These are phyloP conservation scores for Glareola pratincola DNA, from an alignment of 2,113 vertebrate genomes.

Conservation along the genomic window DNA sequence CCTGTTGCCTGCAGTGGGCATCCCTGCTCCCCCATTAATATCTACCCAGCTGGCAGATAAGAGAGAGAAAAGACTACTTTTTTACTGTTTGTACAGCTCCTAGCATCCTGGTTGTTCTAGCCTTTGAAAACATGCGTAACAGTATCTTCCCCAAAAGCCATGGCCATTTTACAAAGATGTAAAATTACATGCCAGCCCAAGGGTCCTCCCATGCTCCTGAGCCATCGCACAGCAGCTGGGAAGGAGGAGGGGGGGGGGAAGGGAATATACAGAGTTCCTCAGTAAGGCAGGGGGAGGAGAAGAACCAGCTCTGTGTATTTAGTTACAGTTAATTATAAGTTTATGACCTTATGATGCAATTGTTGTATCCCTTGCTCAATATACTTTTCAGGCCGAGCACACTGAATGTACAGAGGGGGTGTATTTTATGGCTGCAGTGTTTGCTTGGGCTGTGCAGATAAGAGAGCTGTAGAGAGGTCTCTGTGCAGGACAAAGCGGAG, in stretches of 20 bases:
- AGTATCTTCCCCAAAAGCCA: background rate
- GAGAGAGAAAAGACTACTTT: background rate
- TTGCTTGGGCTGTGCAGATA: constrained; percentile 32
- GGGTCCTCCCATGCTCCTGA: background rate
- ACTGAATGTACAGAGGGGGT: background rate
- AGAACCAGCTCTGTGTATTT: constrained; percentile 21
- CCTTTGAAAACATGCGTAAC: background rate
- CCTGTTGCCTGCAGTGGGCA: background rate
- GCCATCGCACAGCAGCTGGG: background rate
- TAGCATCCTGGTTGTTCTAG: background rate
- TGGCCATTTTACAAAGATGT: background rate
- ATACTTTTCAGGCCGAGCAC: background rate
- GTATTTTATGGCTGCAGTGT: background rate
- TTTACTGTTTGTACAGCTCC: background rate
- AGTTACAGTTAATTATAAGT: constrained; percentile 46
- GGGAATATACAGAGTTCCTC: background rate
- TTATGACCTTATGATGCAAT: constrained; percentile 63
- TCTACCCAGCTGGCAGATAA: background rate
- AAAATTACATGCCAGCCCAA: background rate
- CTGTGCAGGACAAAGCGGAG: accelerated
- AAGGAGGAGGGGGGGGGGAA: background rate
- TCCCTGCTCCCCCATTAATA: background rate
- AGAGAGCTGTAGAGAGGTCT: background rate
- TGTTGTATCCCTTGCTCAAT: constrained; percentile 32
- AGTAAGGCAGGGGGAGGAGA: background rate